Conservation (phyloP, 2,888 invertebrate species). For the Psococerastis gibbosa region DNA sequence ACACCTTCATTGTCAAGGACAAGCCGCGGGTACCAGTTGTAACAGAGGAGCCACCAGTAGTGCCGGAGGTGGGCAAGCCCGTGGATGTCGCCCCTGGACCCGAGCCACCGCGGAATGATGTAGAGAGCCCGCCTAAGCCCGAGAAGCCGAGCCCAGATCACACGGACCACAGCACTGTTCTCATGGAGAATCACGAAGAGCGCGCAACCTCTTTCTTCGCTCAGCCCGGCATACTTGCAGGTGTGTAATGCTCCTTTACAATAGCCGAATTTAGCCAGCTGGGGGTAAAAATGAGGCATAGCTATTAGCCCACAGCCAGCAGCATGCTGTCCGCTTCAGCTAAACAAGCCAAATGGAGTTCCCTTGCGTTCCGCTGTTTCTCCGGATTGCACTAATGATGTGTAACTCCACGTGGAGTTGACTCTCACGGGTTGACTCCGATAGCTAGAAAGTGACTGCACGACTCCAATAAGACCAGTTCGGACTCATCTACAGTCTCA, state of each 20-base stretch:
- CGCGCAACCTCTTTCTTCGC: constrained; percentile 83
- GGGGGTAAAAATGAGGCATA: not conserved
- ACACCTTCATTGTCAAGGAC: too few relatives aligned
- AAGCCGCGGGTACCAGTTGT: not conserved
- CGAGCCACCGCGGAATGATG: constrained; percentile 1
- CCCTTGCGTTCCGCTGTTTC: too few relatives aligned
- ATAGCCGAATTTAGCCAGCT: not conserved
- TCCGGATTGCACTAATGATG: too few relatives aligned
- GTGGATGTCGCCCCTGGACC: constrained; percentile 9
- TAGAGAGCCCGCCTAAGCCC: constrained; percentile 10
- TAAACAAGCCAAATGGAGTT: too few relatives aligned
- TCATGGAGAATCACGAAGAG: constrained; percentile 71
- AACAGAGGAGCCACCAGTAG: not conserved
- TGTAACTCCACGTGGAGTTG: too few relatives aligned
- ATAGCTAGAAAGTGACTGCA: too few relatives aligned
- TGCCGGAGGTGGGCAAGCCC: not conserved
- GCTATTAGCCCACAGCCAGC: too few relatives aligned
- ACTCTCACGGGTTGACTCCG: too few relatives aligned
- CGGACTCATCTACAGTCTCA: too few relatives aligned
- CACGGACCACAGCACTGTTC: constrained; percentile 44
- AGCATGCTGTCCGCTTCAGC: too few relatives aligned
- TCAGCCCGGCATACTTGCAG: constrained; percentile 84
- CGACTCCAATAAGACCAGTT: too few relatives aligned
- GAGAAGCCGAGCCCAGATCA: constrained; percentile 5
- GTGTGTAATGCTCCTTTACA: constrained; percentile 29